These are phyloP conservation scores for Epinephelus coioides DNA, from an alignment of 2,797 vertebrate genomes.

Conservation along the genomic window DNA sequence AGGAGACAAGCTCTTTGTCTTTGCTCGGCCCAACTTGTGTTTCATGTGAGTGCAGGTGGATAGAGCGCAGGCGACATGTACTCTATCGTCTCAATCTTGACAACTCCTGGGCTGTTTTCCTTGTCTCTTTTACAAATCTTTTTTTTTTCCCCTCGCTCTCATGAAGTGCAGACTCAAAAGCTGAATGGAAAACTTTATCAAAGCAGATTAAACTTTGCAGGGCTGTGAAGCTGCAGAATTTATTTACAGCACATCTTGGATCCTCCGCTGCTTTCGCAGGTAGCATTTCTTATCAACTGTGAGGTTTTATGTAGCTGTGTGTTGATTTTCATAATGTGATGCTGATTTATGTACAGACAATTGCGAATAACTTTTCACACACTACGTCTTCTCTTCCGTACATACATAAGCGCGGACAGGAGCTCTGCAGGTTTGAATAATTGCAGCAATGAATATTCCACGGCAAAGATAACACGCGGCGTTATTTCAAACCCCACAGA, in stretches of 20 bases:
- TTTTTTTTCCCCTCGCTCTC: slow-evolving; percentile 13
- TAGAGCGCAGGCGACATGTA: slow-evolving; percentile 52
- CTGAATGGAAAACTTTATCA: slow-evolving; percentile 73
- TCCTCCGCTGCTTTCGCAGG: slow-evolving; percentile 43
- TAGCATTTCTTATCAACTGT: slow-evolving; percentile 50
- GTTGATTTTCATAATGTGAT: slow-evolving; percentile 80
- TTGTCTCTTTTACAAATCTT: slow-evolving; percentile 56
- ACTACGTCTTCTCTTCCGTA: slow-evolving; percentile 58
- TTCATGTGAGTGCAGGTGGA: slow-evolving; percentile 69
- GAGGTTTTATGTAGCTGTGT: slow-evolving; percentile 61
- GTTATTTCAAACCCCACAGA: slow-evolving; percentile 73
- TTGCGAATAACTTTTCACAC: slow-evolving; percentile 69
- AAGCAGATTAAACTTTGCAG: slow-evolving; percentile 67
- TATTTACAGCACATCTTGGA: slow-evolving; percentile 45
- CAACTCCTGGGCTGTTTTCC: slow-evolving; percentile 59
- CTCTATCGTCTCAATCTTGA: slow-evolving; percentile 65
- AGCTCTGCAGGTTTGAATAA: slow-evolving; percentile 74
- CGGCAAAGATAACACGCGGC: slow-evolving; percentile 65
- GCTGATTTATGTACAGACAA: slow-evolving; percentile 81
- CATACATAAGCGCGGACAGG: slow-evolving; percentile 66
- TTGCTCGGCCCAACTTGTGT: slow-evolving; percentile 67
- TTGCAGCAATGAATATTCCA: slow-evolving; percentile 81
- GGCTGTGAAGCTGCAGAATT: slow-evolving; percentile 46
- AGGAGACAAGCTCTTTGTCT: slow-evolving; percentile 80
- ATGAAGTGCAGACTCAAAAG: slow-evolving; percentile 40